Conservation (phyloP, 2,888 invertebrate genomes). For the Girardia tigrina region DNA sequence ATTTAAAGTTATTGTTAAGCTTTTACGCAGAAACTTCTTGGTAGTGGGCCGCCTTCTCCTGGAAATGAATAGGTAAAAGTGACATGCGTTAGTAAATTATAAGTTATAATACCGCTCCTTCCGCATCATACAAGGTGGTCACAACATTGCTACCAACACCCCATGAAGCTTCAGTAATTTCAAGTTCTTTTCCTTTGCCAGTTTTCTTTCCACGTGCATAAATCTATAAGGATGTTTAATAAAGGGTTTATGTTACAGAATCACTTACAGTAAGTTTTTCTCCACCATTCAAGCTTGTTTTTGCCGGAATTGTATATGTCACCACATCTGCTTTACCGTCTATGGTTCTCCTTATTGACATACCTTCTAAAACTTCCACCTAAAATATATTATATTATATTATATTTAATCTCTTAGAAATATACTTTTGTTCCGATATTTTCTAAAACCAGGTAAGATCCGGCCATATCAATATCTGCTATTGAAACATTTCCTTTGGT, state of each 20-base stretch:
- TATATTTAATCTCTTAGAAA: too few species aligned
- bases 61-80: neutral
- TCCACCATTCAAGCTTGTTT: neutral
- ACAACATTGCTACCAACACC: slow-evolving; percentile 12
- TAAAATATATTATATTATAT: too few species aligned
- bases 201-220: neutral
- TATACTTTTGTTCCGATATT: neutral
- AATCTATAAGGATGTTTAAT: too few species aligned
- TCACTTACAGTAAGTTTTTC: neutral
- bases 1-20: too few species aligned
- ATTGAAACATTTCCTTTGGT: slow-evolving; percentile 10
- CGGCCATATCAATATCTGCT: neutral
- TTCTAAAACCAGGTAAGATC: neutral
- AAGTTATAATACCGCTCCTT: neutral
- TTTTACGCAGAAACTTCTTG: neutral
- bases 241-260: too few species aligned
- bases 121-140: neutral
- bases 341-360: neutral
- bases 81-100: neutral
- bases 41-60: neutral
- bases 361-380: neutral
- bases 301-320: neutral
- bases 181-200: neutral
- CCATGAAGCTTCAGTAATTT: slow-evolving; percentile 4
- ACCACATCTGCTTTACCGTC: neutral